A percentile compares a stretch with the other conserved stretches of the same genome.
phyloP scores from a whole-genome alignment of 2,113 vertebrate genomes.

The Actenoides hombroni region DNA sequence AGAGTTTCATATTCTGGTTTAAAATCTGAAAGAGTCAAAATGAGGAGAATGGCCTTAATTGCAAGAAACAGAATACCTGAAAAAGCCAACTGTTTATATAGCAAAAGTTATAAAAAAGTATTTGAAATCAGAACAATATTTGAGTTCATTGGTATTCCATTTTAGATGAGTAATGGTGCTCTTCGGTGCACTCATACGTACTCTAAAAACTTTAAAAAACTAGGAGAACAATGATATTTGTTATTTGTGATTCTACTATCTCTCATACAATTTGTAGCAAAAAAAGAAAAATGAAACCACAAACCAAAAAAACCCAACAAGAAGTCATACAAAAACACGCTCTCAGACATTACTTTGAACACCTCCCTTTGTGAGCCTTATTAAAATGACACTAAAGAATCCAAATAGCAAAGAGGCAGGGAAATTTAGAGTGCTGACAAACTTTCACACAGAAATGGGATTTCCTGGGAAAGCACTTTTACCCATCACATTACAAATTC shows the following conservation, averaged over 20 bases:
- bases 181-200: neutral
- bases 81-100: neutral
- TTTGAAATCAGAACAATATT: neutral
- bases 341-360: neutral
- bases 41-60: neutral
- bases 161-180: neutral
- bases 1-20: neutral
- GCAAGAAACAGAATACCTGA: neutral
- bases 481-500: neutral
- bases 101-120: neutral
- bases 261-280: neutral
- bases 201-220: neutral
- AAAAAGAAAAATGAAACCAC: neutral
- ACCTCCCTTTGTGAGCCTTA: neutral
- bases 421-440: neutral
- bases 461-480: slow-evolving; percentile 23
- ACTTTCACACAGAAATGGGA: neutral
- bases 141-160: neutral
- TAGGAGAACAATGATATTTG: neutral
- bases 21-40: neutral
- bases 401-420: neutral
- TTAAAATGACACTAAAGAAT: neutral
- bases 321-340: neutral
- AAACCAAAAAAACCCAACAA: neutral
- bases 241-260: neutral